Conservation (phyloP, 23 tunicate species). For the Oikopleura dioica region DNA sequence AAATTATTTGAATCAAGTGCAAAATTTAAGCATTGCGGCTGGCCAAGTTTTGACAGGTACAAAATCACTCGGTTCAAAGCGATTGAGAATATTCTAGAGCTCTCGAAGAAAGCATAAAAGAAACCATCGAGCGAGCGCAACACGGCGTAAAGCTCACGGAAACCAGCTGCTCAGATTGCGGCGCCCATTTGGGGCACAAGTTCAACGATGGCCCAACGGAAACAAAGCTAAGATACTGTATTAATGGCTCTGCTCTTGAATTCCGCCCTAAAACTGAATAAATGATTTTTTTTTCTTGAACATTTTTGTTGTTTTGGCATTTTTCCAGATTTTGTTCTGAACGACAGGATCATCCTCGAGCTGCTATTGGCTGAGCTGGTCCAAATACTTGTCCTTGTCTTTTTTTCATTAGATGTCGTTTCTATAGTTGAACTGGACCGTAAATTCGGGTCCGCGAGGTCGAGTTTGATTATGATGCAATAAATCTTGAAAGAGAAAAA, state of each 20-base stretch:
- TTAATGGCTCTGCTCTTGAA: background rate
- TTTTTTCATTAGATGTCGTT: no score
- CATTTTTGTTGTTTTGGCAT: no score
- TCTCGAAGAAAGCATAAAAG: background rate
- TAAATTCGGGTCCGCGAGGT: no score
- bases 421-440: no score
- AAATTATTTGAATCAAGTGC: background rate
- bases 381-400: no score
- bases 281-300: no score
- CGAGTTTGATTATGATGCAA: no score
- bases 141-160: background rate
- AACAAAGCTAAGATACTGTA: background rate
- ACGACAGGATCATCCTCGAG: no score
- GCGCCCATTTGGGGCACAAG: conserved; percentile 9
- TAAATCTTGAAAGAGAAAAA: no score
- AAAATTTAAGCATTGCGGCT: conserved; percentile 1
- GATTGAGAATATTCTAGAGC: background rate
- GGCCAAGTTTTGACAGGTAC: conserved; percentile 10
- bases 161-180: background rate
- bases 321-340: no score
- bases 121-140: background rate
- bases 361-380: no score
- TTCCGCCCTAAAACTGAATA: no score
- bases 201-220: conserved; percentile 2
- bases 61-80: background rate